These are phyloP conservation scores for Sigmodon hispidus DNA, from an alignment of 2,113 vertebrate species.

Conservation along the genomic window DNA sequence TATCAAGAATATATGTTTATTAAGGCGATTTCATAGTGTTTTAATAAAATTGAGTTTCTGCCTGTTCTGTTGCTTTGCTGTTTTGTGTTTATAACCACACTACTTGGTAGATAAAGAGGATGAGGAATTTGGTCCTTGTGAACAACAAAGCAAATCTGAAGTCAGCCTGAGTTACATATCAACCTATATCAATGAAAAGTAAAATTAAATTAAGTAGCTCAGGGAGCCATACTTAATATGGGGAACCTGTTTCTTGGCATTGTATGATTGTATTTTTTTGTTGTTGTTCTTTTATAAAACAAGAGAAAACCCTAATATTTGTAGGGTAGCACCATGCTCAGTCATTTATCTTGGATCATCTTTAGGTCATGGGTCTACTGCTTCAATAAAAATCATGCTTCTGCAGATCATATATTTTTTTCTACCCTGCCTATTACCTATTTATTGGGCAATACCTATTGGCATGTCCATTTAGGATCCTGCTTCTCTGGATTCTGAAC, in stretches of 20 bases:
- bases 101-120: background rate
- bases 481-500: background rate
- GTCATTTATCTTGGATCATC: background rate
- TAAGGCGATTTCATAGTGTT: background rate
- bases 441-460: background rate
- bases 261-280: background rate
- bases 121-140: background rate
- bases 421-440: background rate
- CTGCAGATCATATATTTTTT: background rate
- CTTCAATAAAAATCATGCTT: background rate
- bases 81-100: background rate
- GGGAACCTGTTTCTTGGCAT: background rate
- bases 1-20: background rate
- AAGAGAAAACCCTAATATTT: background rate
- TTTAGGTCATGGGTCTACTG: background rate
- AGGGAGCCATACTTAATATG: background rate
- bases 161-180: background rate
- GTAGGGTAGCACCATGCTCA: background rate
- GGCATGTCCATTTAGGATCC: background rate
- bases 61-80: background rate
- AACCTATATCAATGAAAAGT: background rate
- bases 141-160: background rate
- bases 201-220: background rate
- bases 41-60: background rate
- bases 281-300: background rate